Evolutionary conservation across 2,797 vertebrate genomes (phyloP), one percentile per base, ranked within the genome.

Genomic region (Orestias chungarensis): DNA sequence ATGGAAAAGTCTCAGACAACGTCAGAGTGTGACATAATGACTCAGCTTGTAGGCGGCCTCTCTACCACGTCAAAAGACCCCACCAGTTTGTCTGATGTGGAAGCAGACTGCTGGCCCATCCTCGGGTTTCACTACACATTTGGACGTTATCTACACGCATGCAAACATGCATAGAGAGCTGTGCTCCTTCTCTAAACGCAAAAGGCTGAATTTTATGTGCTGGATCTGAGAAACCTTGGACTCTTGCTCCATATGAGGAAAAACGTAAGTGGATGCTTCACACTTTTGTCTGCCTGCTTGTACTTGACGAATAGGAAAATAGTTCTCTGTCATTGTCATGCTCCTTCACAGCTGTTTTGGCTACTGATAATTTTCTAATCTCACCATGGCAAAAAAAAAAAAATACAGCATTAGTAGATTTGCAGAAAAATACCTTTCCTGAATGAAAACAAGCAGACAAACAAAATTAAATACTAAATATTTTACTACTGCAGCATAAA

Each of bases 171-270:
- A 54, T 59, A 73, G 68, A 80, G 68, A 85, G 88, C 59, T 6
- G 82, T 86, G 86, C 86, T 83, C 82, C 65, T 77, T 67, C 66
- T 86, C 74, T 69, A 74, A 72, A 78, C 76, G 55, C 74, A 61
- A 76, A 73, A 81, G 69, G 31, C 69, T 76, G 50, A n/a, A 71
- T 89, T 91, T 89, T 82, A 88, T 86, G 89, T 85, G 57, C 52
- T 52, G 84, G 87, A 91, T 88, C 71, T 86, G 73, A 87, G 86
- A 71, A 87, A 79, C 81, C 80, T 74, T 71, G 29, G 80, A 85
- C 87, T 88, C 23, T 81, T 87, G 86, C 92, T 93, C 92, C 92
- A 88, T 93, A 93, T 93, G 92, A 93, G 92, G 92, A 89, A 93
- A 78, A 92, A 91, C 91, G 92, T 93, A 84, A 93, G 92, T 92